Base-by-base conservation (phyloP, 2,797 vertebrate genomes). In the Mycteria americana region DNA sequence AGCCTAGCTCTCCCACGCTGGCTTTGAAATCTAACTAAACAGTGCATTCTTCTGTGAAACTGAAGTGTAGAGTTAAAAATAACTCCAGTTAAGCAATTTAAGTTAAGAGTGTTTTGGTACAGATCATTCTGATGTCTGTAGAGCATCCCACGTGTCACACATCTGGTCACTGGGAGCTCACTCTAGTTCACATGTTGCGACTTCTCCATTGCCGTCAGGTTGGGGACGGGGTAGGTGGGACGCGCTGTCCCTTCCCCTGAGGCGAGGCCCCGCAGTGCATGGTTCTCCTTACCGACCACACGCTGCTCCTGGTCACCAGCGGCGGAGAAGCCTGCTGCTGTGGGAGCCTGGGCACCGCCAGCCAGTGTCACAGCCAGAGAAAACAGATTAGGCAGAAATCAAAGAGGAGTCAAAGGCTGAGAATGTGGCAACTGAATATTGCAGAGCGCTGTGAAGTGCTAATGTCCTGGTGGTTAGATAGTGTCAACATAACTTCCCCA, bases 241-340 rank as follows among this genome's bases (percentile, higher is more conserved):
- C 8, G 1, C 0, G 0, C 13, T 37, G 30, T 63, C 33, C 50
- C 60, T 80, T 54, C 33, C 23, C 10, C 21, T 25, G 57, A 65
- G 51, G 24, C 0, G 1, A 51, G 23, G 11, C 10, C 27, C 16
- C 1, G 0, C 11, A 18, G 16, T 0, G 0, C 0, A 1, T 21
- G 46, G n/a, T 18, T n/a, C 51, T 76, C 31, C 72, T 79, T 14
- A 18, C n/a, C 0, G 1, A 33, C 6, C 18, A 22, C 18, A 2
- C 0, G 7, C 56, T 84, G 54, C 64, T 59, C 14, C 72, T 60
- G 39, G 18, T 13, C 45, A 59, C 19, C 7, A 18, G 39, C 4
- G 7, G 18, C 13, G 8, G 22, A 16, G 15, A 18, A 84, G 24
- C 28, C 31, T 48, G 53, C 64, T 56, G 7, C 41, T 73, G 28